phyloP scores from a whole-genome alignment of 2,888 invertebrate species.

The Ypsolopha scabrella region DNA sequence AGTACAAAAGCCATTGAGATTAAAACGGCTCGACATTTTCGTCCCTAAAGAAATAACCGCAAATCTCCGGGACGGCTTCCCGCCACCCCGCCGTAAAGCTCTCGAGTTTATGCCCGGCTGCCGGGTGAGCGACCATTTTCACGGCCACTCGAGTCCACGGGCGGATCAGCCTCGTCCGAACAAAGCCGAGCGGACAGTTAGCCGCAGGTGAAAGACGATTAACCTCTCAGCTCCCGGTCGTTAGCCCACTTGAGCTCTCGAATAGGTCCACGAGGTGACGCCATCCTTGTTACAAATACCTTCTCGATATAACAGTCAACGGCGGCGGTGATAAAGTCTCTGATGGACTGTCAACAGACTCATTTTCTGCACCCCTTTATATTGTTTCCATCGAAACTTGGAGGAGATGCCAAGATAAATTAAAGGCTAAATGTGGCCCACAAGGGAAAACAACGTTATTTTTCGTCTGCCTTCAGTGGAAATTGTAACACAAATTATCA shows the following conservation, averaged over 20 bases:
- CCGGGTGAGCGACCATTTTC: slow-evolving; percentile 60
- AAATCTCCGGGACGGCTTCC: slow-evolving; percentile 39
- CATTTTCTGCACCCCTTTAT: slow-evolving; percentile 24
- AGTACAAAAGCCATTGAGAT: background rate
- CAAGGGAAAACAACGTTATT: background rate
- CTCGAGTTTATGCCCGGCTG: slow-evolving; percentile 34
- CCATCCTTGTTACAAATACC: slow-evolving; percentile 36
- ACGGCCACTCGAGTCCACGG: slow-evolving; percentile 26
- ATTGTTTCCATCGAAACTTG: slow-evolving; percentile 14
- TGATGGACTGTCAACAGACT: slow-evolving; percentile 33
- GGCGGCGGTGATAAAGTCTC: slow-evolving; percentile 38
- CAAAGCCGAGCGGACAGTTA: slow-evolving; percentile 33
- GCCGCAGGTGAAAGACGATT: slow-evolving; percentile 54
- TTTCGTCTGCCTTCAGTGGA: too few species aligned
- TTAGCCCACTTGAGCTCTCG: slow-evolving; percentile 33
- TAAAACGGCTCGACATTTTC: background rate
- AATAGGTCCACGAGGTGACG: slow-evolving; percentile 41
- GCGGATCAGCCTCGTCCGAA: slow-evolving; percentile 11
- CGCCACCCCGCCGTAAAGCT: slow-evolving; percentile 55
- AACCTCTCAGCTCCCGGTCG: slow-evolving; percentile 52
- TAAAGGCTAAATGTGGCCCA: background rate
- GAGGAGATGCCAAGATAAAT: background rate
- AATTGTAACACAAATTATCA: too few species aligned
- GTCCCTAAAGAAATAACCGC: slow-evolving; percentile 7
- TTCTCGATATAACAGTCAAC: slow-evolving; percentile 39